Evolutionary conservation across 2,113 vertebrate genomes (phyloP).

Genomic region (Pseudonaja textilis): DNA sequence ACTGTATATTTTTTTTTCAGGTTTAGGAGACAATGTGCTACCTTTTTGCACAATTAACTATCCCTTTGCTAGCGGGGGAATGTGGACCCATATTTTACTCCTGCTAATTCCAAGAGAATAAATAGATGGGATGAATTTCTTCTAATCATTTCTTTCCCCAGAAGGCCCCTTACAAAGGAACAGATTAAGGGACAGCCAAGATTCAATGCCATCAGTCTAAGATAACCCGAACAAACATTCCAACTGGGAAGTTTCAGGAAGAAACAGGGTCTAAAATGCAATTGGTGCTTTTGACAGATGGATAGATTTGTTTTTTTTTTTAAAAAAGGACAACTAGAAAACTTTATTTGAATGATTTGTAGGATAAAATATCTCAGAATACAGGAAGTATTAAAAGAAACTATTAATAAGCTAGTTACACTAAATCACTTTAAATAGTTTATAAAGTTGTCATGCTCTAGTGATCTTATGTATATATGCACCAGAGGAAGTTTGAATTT

Average conservation of each 20-base stretch:
- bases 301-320: background rate
- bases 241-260: background rate
- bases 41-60: background rate
- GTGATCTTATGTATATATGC: background rate
- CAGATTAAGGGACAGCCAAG: background rate
- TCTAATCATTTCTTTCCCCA: background rate
- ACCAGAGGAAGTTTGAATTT: conserved; percentile 36
- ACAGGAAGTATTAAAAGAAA: background rate
- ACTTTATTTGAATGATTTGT: background rate
- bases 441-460: background rate
- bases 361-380: background rate
- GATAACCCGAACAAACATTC: background rate
- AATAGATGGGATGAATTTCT: background rate
- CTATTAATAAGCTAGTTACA: background rate
- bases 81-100: background rate
- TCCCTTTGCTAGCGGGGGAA: background rate
- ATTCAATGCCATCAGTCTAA: background rate
- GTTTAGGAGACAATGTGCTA: background rate
- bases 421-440: background rate
- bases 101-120: background rate
- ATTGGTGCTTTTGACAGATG: background rate
- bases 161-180: background rate
- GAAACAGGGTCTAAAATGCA: background rate
- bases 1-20: background rate
- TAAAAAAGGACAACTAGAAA: background rate